These are phyloP conservation scores for Cheilinus undulatus DNA, from an alignment of 2,113 vertebrate genomes.

Conservation along the genomic window DNA sequence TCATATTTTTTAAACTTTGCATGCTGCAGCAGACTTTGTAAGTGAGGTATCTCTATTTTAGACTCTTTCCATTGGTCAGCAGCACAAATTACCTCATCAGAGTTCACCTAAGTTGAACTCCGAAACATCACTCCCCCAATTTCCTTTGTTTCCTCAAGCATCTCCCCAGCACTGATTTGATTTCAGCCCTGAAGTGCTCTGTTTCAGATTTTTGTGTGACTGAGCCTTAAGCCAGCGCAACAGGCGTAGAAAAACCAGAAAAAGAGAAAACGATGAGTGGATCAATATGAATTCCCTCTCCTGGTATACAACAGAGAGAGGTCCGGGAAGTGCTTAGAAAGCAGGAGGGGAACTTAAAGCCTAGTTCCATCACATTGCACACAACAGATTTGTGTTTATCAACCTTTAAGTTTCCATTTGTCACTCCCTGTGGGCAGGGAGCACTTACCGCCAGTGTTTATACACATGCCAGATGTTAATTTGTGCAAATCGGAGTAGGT, in stretches of 20 bases:
- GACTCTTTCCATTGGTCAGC: not conserved
- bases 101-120: not conserved
- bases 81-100: not conserved
- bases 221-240: slow-evolving; percentile 1
- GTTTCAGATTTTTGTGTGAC: slow-evolving; percentile 11
- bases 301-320: not conserved
- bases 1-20: too few species aligned
- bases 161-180: not conserved
- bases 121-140: not conserved
- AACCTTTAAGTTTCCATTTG: slow-evolving; percentile 24
- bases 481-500: slow-evolving; percentile 34
- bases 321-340: not conserved
- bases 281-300: slow-evolving; percentile 4
- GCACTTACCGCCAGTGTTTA: slow-evolving; percentile 11
- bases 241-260: not conserved
- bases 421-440: slow-evolving; percentile 4
- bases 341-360: not conserved
- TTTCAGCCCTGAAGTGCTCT: slow-evolving; percentile 12
- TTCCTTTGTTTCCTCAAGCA: not conserved
- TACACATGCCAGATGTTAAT: slow-evolving; percentile 36
- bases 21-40: not conserved
- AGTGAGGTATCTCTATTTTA: not conserved
- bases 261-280: slow-evolving; percentile 1
- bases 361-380: slow-evolving; percentile 8
- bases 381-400: slow-evolving; percentile 35